Evolutionary conservation across 2,797 vertebrate genomes (phyloP).

Genomic region (Schizopygopsis malacanthus): DNA sequence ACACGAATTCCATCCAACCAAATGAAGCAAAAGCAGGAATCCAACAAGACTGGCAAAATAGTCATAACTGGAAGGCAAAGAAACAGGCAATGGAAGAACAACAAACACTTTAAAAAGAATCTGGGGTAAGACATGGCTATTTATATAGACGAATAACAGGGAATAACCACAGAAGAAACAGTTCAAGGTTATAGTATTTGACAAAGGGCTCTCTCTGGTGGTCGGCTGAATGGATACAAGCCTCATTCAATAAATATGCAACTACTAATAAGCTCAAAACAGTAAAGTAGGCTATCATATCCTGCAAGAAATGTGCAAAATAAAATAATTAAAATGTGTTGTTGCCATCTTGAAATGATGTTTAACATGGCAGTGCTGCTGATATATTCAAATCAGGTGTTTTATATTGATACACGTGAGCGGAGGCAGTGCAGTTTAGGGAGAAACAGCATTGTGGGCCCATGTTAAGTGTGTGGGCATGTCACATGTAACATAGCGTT

Average conservation of each 20-base stretch:
- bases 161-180: neutral
- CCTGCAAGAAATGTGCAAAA: neutral
- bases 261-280: neutral
- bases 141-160: neutral
- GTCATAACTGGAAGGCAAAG: neutral
- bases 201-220: neutral
- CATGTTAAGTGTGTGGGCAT: slow-evolving; percentile 29
- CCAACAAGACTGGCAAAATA: neutral
- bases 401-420: neutral
- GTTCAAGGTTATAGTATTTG: neutral
- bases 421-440: neutral
- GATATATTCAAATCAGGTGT: neutral
- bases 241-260: neutral
- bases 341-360: neutral
- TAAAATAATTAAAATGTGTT: neutral
- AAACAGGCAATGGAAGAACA: neutral
- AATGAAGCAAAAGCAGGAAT: neutral
- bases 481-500: slow-evolving; percentile 22
- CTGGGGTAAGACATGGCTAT: neutral
- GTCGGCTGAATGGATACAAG: neutral
- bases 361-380: neutral
- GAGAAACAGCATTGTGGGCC: neutral
- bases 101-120: neutral
- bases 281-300: neutral
- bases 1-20: neutral